Evolutionary conservation across 2,888 invertebrate genomes (phyloP), one percentile per base, ranked within the genome.

Genomic region (Caprella mutica): DNA sequence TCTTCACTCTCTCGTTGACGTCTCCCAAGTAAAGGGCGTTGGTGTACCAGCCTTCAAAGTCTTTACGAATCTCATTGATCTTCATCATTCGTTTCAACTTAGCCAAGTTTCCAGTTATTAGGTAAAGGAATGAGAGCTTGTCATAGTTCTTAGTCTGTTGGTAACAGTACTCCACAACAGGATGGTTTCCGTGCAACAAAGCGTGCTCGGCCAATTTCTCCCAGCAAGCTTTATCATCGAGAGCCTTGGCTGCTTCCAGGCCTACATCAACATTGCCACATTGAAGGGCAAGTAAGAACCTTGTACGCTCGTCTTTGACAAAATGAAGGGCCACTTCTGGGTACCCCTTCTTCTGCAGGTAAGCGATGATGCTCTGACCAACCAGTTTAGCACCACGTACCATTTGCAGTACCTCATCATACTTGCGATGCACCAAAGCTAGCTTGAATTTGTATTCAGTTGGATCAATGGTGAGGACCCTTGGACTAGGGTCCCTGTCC

Each of bases 121-220:
- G 78, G 75, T 99, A 98, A 40, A 98, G 78, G 77, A 99, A 98
- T 17, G 94, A 88, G 0, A 99, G 79, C 75, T 96, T 96, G 74
- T 98, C 97, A 73, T 98, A 99, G 77, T 96, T 96, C 77, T 98
- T 99, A 0, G 96, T 98, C 64, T 97, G 82, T 72, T 99, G 97
- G 74, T 99, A 99, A 70, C 96, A 94, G 94, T 98, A 96, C 74
- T 99, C 98, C 1, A 98, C 97, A 50, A 87, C 86, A 77, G 89
- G 89, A 71, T 89, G 87, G 70, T 89, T 89, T n/a, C 90, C 97
- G 70, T 93, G 93, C 67, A 89, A 76, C 23, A 97, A 75, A 0
- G 98, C 97, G 0, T 93, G 88, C 69, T 93, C 85, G 0, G 93
- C 97, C 59, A 98, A 76, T 66, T 86, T 84, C 72, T 96, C 92